These are phyloP conservation scores for Agapetus fuscipes DNA, from an alignment of 2,888 invertebrate species.

Conservation along the genomic window DNA sequence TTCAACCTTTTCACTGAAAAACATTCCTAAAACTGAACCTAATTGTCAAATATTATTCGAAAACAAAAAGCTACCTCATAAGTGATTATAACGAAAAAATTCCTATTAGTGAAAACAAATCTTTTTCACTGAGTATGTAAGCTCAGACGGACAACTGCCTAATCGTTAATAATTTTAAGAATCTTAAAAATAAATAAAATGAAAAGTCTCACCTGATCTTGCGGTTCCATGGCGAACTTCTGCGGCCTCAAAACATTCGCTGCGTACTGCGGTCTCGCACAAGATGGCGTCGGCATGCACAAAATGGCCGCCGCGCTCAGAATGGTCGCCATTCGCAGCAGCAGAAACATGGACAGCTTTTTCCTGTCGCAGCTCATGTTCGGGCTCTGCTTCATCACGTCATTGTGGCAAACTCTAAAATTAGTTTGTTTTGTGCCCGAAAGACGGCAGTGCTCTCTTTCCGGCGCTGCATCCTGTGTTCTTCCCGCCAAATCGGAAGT, in stretches of 20 bases:
- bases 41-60: too few relatives aligned
- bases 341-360: conserved; percentile 18
- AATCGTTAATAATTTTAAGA: too few relatives aligned
- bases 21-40: too few relatives aligned
- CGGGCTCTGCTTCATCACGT: neutral
- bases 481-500: neutral
- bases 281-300: neutral
- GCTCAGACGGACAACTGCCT: too few relatives aligned
- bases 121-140: too few relatives aligned
- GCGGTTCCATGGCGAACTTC: conserved; percentile 86
- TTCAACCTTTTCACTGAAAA: too few relatives aligned
- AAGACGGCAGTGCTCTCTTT: neutral
- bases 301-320: conserved; percentile 4
- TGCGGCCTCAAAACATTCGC: conserved; percentile 39
- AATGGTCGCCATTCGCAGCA: conserved; percentile 15
- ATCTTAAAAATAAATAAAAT: too few relatives aligned
- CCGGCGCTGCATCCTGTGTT: too few relatives aligned
- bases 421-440: too few relatives aligned
- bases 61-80: too few relatives aligned
- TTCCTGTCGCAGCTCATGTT: conserved; percentile 9
- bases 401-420: neutral
- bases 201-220: conserved; percentile 52
- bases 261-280: conserved; percentile 4
- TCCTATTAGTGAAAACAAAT: too few relatives aligned
- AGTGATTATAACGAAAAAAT: too few relatives aligned